Evolutionary conservation across 23 tunicate genomes (phyloP), one percentile per base, ranked within the genome.

Genomic region (Corella eumyota): DNA sequence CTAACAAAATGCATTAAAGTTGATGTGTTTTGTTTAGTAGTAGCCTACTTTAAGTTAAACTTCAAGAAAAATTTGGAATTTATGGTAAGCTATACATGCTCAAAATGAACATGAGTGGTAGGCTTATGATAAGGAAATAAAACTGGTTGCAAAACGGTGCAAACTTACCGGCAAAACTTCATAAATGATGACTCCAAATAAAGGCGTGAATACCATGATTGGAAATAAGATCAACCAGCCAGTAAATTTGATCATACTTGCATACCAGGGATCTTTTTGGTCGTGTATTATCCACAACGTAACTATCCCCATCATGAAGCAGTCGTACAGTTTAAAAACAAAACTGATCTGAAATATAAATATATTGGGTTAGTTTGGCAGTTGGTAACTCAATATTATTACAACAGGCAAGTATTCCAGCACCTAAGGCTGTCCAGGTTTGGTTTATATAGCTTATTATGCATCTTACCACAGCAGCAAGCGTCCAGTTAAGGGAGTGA

Each of bases 201-300:
- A 50, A 22, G 97, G 97, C 1, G 91, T 81, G 35, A 83, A 57
- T 6, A 81, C 67, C 74, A 90, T 51, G 45, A 83, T 6, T 1
- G 97, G 97, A 50, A 90, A 90, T 6, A 75, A 56, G 54, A 90
- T 34, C 50, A 90, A 0, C 97, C 97, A 90, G 15, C 97, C 84
- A 30, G 81, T 28, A 20, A 75, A 17, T 56, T 90, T 90, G 11
- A 87, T 2, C 25, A 36, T 56, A 6, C 32, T 25, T 74, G 74
- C 75, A 51, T 60, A 45, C 6, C 52, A 21, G 56, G 73, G 77
- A 17, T 69, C 62, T n/a, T 68, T 54, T 4, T 44, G 2, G 61
- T 78, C 81, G 23, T 79, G 56, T 0, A 79, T 56, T 49, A 72
- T 72, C 61, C 52, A 65, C 63, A 90, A 61, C 23, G 97, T 90